Conservation (phyloP, 2,888 invertebrate genomes). For the Dolichopus griseipennis region DNA sequence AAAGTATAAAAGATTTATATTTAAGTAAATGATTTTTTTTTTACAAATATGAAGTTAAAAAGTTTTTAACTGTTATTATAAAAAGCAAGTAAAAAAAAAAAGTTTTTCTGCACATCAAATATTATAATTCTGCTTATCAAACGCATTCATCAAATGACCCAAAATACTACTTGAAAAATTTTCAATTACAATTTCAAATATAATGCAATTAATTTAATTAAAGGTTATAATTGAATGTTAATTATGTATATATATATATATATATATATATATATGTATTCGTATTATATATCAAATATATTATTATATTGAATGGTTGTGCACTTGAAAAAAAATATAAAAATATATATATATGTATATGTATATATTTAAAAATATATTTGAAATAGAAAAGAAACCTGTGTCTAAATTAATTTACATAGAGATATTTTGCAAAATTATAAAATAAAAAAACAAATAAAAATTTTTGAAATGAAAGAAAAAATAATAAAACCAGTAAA, state of each 20-base stretch:
- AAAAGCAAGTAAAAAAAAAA: no score
- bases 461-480: neutral
- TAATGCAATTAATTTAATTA: no score
- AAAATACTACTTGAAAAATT: no score
- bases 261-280: conserved; percentile 30
- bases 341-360: conserved; percentile 13
- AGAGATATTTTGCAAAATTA: conserved; percentile 11
- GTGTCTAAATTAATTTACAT: conserved; percentile 17
- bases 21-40: no score
- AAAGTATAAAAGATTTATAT: no score
- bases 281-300: neutral
- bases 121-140: no score
- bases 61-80: no score
- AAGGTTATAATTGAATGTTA: neutral
- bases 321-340: conserved; percentile 20
- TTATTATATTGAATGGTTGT: conserved; percentile 21
- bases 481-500: neutral
- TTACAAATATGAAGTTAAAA: no score
- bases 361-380: conserved; percentile 8
- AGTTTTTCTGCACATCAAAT: no score
- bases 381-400: conserved; percentile 19
- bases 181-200: no score
- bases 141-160: no score
- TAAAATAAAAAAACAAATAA: neutral
- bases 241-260: conserved; percentile 17